These are phyloP conservation scores for Hypothenemus hampei DNA, from an alignment of 1,140 invertebrate genomes.

Conservation along the genomic window DNA sequence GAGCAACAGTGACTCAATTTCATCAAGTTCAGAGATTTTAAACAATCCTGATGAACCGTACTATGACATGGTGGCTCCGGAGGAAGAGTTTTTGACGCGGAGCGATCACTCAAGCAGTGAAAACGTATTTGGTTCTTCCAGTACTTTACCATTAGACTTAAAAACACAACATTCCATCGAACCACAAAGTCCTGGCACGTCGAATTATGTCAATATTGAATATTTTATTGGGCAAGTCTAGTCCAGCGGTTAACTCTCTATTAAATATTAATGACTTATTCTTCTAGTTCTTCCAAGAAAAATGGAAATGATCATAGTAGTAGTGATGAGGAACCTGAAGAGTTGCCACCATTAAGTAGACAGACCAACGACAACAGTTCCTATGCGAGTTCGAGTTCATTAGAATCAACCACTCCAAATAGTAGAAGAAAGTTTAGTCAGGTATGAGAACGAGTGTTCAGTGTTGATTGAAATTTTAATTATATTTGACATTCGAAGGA, in stretches of 20 bases:
- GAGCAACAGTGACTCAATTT: constrained; percentile 39
- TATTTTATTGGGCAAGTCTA: constrained; percentile 81
- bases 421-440: constrained; percentile 42
- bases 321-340: constrained; percentile 48
- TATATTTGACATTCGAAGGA: constrained; percentile 28
- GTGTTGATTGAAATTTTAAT: background rate
- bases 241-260: no score
- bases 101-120: constrained; percentile 56
- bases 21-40: constrained; percentile 48
- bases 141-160: constrained; percentile 52
- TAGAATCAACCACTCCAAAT: constrained; percentile 44
- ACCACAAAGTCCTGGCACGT: constrained; percentile 68
- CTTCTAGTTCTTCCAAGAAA: constrained; percentile 31
- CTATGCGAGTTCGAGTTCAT: constrained; percentile 46
- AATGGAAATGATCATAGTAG: constrained; percentile 39
- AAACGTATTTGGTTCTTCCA: constrained; percentile 56
- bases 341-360: constrained; percentile 39
- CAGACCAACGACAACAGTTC: constrained; percentile 40
- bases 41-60: constrained; percentile 64
- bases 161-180: constrained; percentile 48
- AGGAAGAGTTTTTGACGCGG: constrained; percentile 56
- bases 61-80: constrained; percentile 76
- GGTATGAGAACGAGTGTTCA: constrained; percentile 30
- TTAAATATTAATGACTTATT: background rate
- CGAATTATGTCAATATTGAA: constrained; percentile 87